These are phyloP conservation scores for Oryctes rhinoceros DNA, from an alignment of 1,140 invertebrate species.

Conservation along the genomic window DNA sequence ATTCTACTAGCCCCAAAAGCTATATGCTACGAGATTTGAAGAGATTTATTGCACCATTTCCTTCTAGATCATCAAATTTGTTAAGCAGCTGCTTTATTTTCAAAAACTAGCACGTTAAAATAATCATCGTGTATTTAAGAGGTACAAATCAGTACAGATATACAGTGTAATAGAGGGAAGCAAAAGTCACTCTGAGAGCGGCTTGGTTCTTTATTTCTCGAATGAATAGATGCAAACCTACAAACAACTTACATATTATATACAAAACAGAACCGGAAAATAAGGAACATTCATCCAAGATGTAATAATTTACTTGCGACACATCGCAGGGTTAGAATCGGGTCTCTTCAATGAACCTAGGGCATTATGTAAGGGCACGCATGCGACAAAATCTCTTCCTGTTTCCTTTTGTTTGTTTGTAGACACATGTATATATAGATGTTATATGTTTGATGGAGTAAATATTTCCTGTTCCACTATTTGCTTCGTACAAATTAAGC, in stretches of 20 bases:
- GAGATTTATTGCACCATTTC: too few species aligned
- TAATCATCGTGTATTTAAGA: too few species aligned
- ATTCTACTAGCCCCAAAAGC: too few species aligned
- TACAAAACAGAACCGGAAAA: constrained; percentile 18
- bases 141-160: too few species aligned
- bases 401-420: constrained; percentile 15
- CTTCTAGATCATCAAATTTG: too few species aligned
- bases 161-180: too few species aligned
- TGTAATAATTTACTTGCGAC: constrained; percentile 9
- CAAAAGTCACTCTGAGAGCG: too few species aligned
- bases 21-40: too few species aligned
- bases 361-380: constrained; percentile 11
- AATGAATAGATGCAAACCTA: too few species aligned
- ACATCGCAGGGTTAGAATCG: background rate
- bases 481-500: background rate
- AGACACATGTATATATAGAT: background rate
- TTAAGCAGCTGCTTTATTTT: too few species aligned
- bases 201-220: too few species aligned
- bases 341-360: background rate
- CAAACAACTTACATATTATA: background rate
- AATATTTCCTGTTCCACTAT: constrained; percentile 19
- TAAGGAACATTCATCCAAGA: background rate
- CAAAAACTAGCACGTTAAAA: too few species aligned
- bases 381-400: constrained; percentile 10
- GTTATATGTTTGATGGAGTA: constrained; percentile 5